Conservation (phyloP, 2,797 vertebrate species). For the Nothura maculosa region DNA sequence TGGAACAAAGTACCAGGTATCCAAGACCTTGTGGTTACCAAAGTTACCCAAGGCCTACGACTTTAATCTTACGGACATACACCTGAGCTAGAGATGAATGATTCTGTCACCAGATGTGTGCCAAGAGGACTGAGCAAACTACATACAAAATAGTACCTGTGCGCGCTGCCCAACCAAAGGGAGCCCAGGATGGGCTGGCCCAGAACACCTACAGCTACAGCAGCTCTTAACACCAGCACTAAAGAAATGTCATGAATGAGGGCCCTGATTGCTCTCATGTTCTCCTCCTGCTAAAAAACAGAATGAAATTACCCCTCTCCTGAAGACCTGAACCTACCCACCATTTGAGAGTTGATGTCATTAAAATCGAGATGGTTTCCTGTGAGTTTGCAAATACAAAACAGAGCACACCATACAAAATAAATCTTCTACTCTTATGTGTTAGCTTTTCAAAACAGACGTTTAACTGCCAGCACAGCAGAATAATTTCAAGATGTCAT, state of each 20-base stretch:
- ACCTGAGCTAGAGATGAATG: neutral
- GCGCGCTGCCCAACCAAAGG: constrained; percentile 40
- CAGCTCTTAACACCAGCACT: neutral
- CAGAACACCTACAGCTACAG: neutral
- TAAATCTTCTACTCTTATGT: accelerated
- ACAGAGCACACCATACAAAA: neutral
- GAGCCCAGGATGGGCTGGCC: constrained; percentile 6
- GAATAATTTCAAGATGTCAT: neutral
- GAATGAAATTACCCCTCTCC: accelerated
- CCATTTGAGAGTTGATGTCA: neutral
- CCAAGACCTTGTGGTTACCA: neutral
- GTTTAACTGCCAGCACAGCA: neutral
- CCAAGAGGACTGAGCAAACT: neutral
- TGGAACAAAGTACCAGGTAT: neutral
- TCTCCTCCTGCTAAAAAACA: neutral
- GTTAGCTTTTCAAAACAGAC: neutral
- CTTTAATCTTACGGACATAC: neutral
- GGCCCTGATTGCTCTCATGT: neutral
- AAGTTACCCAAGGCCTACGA: neutral
- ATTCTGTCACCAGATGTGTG: neutral
- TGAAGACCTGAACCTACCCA: neutral
- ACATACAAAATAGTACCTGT: neutral
- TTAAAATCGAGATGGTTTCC: neutral
- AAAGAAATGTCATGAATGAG: neutral
- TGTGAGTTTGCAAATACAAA: neutral